Percentiles rank a stretch among this genome's conserved stretches.
These are phyloP conservation scores for Tortricodes alternella DNA, from an alignment of 2,888 invertebrate species.

Conservation along the genomic window DNA sequence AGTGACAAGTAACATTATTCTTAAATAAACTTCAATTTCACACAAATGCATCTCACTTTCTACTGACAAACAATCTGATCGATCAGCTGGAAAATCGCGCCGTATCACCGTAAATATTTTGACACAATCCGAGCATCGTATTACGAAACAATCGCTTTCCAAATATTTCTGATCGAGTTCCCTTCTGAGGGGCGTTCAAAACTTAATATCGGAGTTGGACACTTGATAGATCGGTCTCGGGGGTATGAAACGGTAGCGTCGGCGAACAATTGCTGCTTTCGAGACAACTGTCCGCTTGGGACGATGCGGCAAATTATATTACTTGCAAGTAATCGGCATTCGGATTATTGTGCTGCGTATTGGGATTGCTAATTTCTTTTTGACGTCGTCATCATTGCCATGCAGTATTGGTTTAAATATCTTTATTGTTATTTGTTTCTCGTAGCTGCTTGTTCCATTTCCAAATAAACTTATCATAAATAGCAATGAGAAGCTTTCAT, in stretches of 20 bases:
- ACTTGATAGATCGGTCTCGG: constrained; percentile 76
- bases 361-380: constrained; percentile 7
- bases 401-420: background rate
- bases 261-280: constrained; percentile 57
- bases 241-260: constrained; percentile 46
- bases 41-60: constrained; percentile 63
- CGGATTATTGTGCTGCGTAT: constrained; percentile 17
- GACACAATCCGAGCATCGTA: constrained; percentile 71
- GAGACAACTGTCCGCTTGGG: constrained; percentile 49
- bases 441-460: no score
- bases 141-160: constrained; percentile 75
- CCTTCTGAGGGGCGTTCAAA: constrained; percentile 58
- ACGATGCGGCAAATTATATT: constrained; percentile 31
- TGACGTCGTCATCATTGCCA: constrained; percentile 6
- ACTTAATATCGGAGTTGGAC: constrained; percentile 63
- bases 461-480: no score
- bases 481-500: no score
- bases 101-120: constrained; percentile 76
- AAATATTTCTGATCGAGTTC: constrained; percentile 49
- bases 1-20: constrained; percentile 46
- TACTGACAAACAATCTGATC: constrained; percentile 59
- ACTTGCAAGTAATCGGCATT: constrained; percentile 11
- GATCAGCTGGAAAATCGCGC: constrained; percentile 74
- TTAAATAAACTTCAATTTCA: constrained; percentile 73
- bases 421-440: no score